Conservation (phyloP, 2,113 vertebrate genomes). For the Spheniscus mendiculus region DNA sequence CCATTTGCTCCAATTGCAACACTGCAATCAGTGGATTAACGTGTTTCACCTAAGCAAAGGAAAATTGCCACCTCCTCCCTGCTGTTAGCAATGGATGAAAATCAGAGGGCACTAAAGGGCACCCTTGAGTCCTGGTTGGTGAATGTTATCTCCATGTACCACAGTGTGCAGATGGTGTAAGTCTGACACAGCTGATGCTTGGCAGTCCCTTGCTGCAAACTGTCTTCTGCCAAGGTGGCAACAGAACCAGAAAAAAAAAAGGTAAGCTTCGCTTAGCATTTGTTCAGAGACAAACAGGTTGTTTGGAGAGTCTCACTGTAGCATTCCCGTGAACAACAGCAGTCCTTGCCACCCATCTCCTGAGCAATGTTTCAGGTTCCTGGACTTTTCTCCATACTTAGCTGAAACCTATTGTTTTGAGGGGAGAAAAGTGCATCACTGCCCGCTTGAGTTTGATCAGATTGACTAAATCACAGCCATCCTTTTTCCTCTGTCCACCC, state of each 20-base stretch:
- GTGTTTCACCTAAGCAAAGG: background rate
- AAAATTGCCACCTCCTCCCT: background rate
- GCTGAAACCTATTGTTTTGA: background rate
- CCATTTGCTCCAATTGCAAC: background rate
- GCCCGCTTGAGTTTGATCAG: background rate
- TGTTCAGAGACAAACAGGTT: background rate
- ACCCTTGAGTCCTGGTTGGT: background rate
- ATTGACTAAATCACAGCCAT: background rate
- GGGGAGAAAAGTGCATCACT: background rate
- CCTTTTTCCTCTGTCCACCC: background rate
- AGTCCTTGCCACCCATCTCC: background rate
- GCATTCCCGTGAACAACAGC: background rate
- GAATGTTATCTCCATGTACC: background rate
- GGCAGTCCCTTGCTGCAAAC: background rate
- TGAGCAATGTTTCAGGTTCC: background rate
- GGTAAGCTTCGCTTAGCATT: background rate
- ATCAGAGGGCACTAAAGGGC: background rate
- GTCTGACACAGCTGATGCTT: background rate
- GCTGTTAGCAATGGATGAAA: background rate
- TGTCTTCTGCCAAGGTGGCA: background rate
- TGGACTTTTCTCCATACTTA: background rate
- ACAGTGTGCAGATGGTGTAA: background rate
- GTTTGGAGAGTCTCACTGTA: background rate
- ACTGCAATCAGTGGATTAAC: background rate
- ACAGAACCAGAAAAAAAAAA: background rate